phyloP scores from a whole-genome alignment of 2,113 vertebrate genomes.

The Tinamus guttatus region DNA sequence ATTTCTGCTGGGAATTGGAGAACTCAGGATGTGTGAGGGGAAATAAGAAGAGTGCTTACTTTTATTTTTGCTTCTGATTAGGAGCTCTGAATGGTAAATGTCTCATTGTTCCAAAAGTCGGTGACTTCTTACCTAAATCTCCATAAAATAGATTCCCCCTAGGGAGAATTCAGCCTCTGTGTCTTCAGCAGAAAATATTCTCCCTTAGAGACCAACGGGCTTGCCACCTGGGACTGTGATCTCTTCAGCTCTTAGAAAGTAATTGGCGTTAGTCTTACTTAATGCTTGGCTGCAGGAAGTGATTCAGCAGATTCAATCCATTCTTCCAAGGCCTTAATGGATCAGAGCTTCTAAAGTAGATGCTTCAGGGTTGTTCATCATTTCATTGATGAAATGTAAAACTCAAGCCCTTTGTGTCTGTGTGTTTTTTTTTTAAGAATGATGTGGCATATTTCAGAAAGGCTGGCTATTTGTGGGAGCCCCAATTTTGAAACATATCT shows the following conservation, averaged over 20 bases:
- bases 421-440: not conserved
- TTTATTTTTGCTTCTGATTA: not conserved
- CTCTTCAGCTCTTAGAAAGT: not conserved
- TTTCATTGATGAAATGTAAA: not conserved
- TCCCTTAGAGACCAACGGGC: not conserved
- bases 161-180: not conserved
- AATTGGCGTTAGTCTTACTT: not conserved
- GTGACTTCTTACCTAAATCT: not conserved
- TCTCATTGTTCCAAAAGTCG: not conserved
- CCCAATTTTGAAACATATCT: not conserved
- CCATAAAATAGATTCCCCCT: not conserved
- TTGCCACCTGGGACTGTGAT: slow-evolving; percentile 3
- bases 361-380: not conserved
- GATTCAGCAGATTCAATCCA: slow-evolving; percentile 21
- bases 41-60: not conserved
- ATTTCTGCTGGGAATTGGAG: not conserved
- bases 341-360: not conserved
- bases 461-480: not conserved
- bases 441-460: not conserved
- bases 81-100: not conserved
- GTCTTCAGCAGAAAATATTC: not conserved
- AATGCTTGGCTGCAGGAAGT: slow-evolving; percentile 1
- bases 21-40: not conserved
- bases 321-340: not conserved
- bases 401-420: not conserved